Base-by-base conservation (phyloP, 2,888 invertebrate genomes). In the Drepana falcataria region DNA sequence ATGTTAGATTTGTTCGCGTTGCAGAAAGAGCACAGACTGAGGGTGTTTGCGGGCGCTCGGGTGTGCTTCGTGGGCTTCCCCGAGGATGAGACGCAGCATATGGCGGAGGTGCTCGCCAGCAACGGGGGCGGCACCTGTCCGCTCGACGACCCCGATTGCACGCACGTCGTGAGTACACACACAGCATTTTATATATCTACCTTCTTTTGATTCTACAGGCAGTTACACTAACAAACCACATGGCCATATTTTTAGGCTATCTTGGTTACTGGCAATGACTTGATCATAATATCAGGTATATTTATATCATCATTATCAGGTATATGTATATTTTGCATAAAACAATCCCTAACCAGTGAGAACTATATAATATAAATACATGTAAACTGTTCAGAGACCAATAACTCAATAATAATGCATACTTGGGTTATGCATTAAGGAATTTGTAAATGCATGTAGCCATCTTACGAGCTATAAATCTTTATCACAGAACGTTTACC, bases 31-130 rank as follows among this genome's bases (percentile, higher is more conserved):
- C 94, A 95, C 88, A 95, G 95, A 75, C 81, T 98, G 64, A 96
- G 95, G 83, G 96, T 97, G 55, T 98, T 98, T 81, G 95, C 95
- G 80, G 97, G 97, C 37, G 95, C 96, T 56, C 93, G 94, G 71
- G 94, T 98, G 51, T 96, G 96, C 83, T 98, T 98, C 83, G 93
- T 95, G 73, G 98, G 98, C 4, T 98, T 98, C 87, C 94, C 96
- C 2, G 94, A 94, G 58, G 97, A 97, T 71, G 98, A 98, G 84
- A 95, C 95, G 77, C 94, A 94, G 75, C 97, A 98, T 80, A 98
- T 98, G 98, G 94, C 95, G 59, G 97, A 98, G 78, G 94, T 98
- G 66, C 93, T 98, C 58, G 92, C 94, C 69, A 94, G 95, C 77
- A 98, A 98, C 88, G 97, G 96, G 73, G 97, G 97, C 55, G 94